Evolutionary conservation across 2,797 vertebrate genomes (phyloP).

Genomic region (Otus scops): DNA sequence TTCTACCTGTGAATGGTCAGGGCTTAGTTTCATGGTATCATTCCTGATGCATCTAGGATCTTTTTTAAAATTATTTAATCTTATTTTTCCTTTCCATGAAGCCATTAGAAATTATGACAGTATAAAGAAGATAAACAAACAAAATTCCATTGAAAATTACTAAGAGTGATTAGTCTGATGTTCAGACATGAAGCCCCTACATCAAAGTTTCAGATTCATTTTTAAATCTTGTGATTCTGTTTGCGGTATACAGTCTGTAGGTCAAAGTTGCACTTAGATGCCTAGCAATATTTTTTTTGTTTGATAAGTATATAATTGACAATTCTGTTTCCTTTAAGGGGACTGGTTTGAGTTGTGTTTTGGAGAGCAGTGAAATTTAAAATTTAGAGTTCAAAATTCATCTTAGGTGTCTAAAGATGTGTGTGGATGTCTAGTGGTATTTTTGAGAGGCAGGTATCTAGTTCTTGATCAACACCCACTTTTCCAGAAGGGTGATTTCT

Average conservation of each 20-base stretch:
- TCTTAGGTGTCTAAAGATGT: background rate
- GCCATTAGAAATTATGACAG: background rate
- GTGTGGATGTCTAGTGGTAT: background rate
- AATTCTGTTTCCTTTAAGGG: background rate
- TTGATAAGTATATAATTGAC: background rate
- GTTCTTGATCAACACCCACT: background rate
- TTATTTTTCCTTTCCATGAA: background rate
- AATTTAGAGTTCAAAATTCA: background rate
- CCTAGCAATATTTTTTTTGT: background rate
- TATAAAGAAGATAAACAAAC: background rate
- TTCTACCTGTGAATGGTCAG: background rate
- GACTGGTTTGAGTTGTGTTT: background rate
- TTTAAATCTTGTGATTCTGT: background rate
- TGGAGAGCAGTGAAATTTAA: background rate
- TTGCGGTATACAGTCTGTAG: background rate
- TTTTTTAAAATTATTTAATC: background rate
- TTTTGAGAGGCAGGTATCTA: background rate
- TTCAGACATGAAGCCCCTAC: accelerated
- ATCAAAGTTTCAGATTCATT: background rate
- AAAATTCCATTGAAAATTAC: background rate
- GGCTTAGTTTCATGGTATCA: background rate
- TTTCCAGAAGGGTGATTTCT: background rate
- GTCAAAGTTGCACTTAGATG: background rate
- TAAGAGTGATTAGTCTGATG: background rate
- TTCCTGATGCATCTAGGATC: background rate